Evolutionary conservation across 2,797 vertebrate genomes (phyloP).

Genomic region (Manis pentadactyla): DNA sequence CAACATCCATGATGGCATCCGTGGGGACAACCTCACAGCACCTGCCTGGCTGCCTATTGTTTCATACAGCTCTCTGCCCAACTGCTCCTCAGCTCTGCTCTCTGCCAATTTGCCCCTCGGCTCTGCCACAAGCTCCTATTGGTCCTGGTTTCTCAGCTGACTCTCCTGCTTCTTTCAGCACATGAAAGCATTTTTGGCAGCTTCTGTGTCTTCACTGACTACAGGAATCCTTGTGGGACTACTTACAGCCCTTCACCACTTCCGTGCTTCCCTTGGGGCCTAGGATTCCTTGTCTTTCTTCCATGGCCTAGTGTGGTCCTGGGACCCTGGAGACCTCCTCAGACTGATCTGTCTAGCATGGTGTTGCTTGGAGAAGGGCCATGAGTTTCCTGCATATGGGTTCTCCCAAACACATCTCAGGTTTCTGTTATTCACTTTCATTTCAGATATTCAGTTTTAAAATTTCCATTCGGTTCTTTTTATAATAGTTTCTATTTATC

Average conservation of each 20-base stretch:
- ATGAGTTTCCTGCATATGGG: not conserved
- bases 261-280: not conserved
- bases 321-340: not conserved
- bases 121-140: not conserved
- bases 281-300: not conserved
- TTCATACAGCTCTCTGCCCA: not conserved
- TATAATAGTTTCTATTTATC: not conserved
- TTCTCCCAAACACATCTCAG: not conserved
- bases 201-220: not conserved
- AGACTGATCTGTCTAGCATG: not conserved
- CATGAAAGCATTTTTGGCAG: not conserved
- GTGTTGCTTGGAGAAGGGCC: not conserved
- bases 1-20: not conserved
- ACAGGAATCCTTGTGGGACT: not conserved
- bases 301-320: not conserved
- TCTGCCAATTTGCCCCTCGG: not conserved
- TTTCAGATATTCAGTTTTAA: not conserved
- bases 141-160: not conserved
- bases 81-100: too few species aligned
- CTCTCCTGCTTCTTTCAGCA: not conserved
- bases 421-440: not conserved
- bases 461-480: not conserved
- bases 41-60: not conserved
- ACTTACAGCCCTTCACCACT: not conserved
- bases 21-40: not conserved